A percentile compares a stretch with the other conserved stretches of the same genome.
Conservation (phyloP, 2,797 vertebrate species). For the Halcyon chelicuti region DNA sequence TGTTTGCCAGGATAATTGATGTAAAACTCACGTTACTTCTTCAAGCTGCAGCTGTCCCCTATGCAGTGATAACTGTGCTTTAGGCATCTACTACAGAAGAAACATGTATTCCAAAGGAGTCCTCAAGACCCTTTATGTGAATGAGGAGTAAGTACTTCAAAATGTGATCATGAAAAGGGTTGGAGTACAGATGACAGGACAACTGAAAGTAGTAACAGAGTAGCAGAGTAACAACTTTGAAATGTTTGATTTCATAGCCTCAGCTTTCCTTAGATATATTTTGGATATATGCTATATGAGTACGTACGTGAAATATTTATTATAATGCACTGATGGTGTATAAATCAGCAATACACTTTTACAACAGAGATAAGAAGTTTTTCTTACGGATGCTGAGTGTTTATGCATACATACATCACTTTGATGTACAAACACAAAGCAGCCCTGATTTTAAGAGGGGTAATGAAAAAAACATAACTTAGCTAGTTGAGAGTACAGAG, state of each 20-base stretch:
- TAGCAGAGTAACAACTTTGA: neutral
- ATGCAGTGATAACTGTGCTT: neutral
- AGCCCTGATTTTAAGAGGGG: conserved; percentile 32
- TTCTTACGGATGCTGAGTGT: conserved; percentile 10
- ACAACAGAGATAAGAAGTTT: conserved; percentile 18
- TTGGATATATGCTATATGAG: neutral
- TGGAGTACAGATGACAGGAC: neutral
- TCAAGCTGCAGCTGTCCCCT: neutral
- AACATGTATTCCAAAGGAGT: neutral
- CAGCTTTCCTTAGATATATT: neutral
- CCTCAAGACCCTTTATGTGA: neutral
- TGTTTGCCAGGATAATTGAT: neutral
- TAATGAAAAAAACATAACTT: conserved; percentile 37
- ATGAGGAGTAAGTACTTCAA: neutral
- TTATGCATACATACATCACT: conserved; percentile 34
- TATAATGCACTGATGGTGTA: neutral
- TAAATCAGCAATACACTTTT: conserved; percentile 38
- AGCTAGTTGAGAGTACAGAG: neutral
- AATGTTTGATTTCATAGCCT: neutral
- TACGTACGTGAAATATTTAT: conserved; percentile 13
- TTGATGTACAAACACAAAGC: neutral
- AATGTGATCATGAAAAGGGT: neutral
- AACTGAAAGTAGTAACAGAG: neutral
- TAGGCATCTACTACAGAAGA: neutral
- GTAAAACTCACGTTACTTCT: neutral